phyloP scores from a whole-genome alignment of 2,113 vertebrate genomes.

The Gallinago jamesoni region DNA sequence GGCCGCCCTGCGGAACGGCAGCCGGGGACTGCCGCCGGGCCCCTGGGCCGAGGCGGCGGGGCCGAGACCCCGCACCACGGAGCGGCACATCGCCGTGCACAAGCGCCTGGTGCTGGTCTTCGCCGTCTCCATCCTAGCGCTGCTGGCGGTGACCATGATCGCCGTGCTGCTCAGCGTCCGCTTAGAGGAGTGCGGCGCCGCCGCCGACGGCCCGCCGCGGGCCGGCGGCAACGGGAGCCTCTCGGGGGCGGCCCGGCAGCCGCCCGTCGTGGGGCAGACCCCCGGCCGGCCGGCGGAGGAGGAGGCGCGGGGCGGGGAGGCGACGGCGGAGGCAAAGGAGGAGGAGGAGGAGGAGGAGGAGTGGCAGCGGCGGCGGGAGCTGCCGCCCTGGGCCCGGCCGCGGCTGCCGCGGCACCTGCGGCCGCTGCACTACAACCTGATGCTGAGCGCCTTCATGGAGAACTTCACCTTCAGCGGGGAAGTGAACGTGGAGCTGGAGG shows the following conservation, averaged over 20 bases:
- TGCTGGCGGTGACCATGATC: constrained; percentile 88
- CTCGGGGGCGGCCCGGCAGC: constrained; percentile 57
- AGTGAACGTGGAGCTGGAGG: constrained; percentile 91
- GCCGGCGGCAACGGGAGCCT: constrained; percentile 50
- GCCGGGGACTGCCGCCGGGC: constrained; percentile 34
- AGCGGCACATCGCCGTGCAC: constrained; percentile 89
- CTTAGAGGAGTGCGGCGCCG: constrained; percentile 85
- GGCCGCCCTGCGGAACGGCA: constrained; percentile 83
- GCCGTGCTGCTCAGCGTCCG: constrained; percentile 88
- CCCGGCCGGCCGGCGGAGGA: neutral
- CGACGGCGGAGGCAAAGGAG: neutral
- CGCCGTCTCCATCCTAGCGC: constrained; percentile 88
- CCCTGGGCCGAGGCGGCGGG: constrained; percentile 47
- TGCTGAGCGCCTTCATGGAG: constrained; percentile 89
- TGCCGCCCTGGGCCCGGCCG: constrained; percentile 84
- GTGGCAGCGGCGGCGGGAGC: constrained; percentile 54
- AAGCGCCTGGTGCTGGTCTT: constrained; percentile 89
- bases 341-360: constrained; percentile 45
- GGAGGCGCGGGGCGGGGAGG: constrained; percentile 25
- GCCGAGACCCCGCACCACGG: constrained; percentile 86
- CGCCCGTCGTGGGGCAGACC: constrained; percentile 55
- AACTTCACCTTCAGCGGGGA: constrained; percentile 97
- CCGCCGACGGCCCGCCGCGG: constrained; percentile 36
- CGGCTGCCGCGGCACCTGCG: constrained; percentile 83
- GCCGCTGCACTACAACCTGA: constrained; percentile 92